Evolutionary conservation across 2,888 invertebrate genomes (phyloP).

Genomic region (Arrhopalites spinosus): DNA sequence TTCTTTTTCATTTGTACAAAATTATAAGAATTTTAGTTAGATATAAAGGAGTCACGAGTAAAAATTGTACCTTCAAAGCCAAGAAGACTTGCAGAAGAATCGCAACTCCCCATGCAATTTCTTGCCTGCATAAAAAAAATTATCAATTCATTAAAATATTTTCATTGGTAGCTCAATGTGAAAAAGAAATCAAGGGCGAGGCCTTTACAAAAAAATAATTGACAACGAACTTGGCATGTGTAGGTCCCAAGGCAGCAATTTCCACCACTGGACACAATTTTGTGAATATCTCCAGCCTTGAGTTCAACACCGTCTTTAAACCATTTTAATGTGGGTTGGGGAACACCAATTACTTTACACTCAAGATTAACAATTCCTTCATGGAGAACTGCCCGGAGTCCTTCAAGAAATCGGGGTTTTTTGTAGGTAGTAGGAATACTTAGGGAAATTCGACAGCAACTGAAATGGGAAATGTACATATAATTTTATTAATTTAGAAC

Average conservation of each 20-base stretch:
- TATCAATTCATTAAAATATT: neutral
- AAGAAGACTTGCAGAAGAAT: constrained; percentile 83
- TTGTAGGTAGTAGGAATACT: constrained; percentile 86
- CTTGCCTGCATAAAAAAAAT: constrained; percentile 19
- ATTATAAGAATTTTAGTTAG: too few relatives aligned
- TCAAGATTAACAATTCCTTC: constrained; percentile 89
- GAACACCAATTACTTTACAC: constrained; percentile 68
- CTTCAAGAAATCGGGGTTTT: constrained; percentile 84
- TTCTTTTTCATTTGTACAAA: neutral
- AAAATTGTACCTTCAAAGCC: constrained; percentile 76
- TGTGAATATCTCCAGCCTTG: constrained; percentile 88
- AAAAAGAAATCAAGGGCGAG: neutral
- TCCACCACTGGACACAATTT: constrained; percentile 87
- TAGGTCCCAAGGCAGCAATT: constrained; percentile 88
- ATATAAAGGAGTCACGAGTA: neutral
- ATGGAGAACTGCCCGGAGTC: constrained; percentile 80
- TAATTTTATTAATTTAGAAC: too few relatives aligned
- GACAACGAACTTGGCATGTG: constrained; percentile 80
- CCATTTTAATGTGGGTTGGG: constrained; percentile 68
- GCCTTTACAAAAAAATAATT: neutral
- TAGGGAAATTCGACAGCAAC: constrained; percentile 82
- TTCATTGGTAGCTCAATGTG: too few relatives aligned
- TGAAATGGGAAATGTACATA: too few relatives aligned
- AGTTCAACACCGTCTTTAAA: constrained; percentile 88
- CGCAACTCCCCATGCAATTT: constrained; percentile 82